Evolutionary conservation across 1,140 invertebrate species (phyloP).

Genomic region (Drosophila punjabiensis): DNA sequence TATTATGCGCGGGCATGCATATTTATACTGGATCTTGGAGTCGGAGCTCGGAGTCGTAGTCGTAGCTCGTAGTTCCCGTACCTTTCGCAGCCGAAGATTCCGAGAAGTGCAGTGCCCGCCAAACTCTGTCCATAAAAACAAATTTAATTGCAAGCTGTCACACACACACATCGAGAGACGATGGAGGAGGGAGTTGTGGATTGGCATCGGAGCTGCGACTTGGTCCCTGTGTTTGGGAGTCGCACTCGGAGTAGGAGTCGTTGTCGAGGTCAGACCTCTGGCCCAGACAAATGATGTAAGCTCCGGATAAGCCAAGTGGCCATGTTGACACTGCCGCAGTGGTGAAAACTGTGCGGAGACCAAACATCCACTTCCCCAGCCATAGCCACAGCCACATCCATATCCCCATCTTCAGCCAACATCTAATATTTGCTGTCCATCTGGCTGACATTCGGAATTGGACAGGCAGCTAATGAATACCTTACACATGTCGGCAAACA

Average conservation of each 20-base stretch:
- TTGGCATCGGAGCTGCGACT: constrained; percentile 38
- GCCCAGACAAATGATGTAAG: constrained; percentile 73
- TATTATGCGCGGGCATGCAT: constrained; percentile 80
- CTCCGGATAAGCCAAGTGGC: constrained; percentile 67
- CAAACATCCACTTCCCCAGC: constrained; percentile 56
- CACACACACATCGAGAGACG: constrained; percentile 43
- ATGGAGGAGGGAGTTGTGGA: constrained; percentile 40
- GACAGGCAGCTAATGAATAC: constrained; percentile 80
- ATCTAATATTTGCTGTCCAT: constrained; percentile 77
- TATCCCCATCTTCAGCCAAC: constrained; percentile 41
- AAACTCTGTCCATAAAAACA: constrained; percentile 73
- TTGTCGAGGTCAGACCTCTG: constrained; percentile 41
- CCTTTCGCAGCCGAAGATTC: constrained; percentile 64
- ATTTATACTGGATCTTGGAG: constrained; percentile 55
- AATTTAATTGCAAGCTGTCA: constrained; percentile 83
- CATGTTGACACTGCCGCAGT: constrained; percentile 68
- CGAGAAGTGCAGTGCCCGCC: constrained; percentile 66
- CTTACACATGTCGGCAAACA: constrained; percentile 82
- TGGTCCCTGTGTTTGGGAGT: constrained; percentile 26
- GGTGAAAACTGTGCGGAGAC: constrained; percentile 73
- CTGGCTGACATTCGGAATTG: constrained; percentile 74
- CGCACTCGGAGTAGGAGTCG: constrained; percentile 7
- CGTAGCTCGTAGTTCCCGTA: constrained; percentile 30
- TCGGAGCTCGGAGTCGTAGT: constrained; percentile 12
- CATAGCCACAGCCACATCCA: background rate